phyloP scores from a whole-genome alignment of 2,797 vertebrate species.

The Hydrocynus forskahlii region DNA sequence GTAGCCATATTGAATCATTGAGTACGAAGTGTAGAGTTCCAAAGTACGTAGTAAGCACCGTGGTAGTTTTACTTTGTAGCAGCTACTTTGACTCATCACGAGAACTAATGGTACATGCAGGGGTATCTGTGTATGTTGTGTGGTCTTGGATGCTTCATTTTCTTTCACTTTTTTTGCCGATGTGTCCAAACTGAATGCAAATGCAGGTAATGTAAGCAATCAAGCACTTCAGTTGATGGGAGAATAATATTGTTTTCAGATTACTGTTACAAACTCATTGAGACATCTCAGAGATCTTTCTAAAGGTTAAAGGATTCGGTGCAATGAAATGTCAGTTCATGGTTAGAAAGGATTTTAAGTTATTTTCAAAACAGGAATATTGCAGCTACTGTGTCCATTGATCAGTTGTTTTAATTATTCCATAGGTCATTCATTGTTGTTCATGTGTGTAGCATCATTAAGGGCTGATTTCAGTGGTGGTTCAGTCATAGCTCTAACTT shows the following conservation, averaged over 20 bases:
- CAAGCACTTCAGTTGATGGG: slow-evolving; percentile 17
- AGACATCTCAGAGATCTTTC: slow-evolving; percentile 11
- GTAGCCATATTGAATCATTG: slow-evolving; percentile 76
- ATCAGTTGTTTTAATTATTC: slow-evolving; percentile 26
- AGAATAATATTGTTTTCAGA: slow-evolving; percentile 31
- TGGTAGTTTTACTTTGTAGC: slow-evolving; percentile 72
- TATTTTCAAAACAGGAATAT: slow-evolving; percentile 22
- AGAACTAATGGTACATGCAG: slow-evolving; percentile 47
- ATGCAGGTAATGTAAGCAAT: slow-evolving; percentile 40
- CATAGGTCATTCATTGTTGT: slow-evolving; percentile 17
- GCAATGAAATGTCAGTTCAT: slow-evolving; percentile 1
- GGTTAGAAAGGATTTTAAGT: background rate
- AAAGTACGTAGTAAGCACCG: slow-evolving; percentile 65
- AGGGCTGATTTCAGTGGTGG: slow-evolving; percentile 48
- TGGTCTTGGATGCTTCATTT: slow-evolving; percentile 36
- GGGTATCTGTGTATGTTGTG: slow-evolving; percentile 51
- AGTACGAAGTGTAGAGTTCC: slow-evolving; percentile 73
- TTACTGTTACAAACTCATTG: slow-evolving; percentile 3
- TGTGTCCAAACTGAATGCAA: slow-evolving; percentile 28
- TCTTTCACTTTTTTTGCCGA: slow-evolving; percentile 33
- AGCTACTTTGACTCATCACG: slow-evolving; percentile 54
- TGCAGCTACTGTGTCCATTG: slow-evolving; percentile 28
- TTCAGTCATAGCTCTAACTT: slow-evolving; percentile 23
- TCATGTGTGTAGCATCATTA: slow-evolving; percentile 44
- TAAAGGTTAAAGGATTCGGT: slow-evolving; percentile 24